phyloP scores from a whole-genome alignment of 2,113 vertebrate genomes.

The Carettochelys insculpta region DNA sequence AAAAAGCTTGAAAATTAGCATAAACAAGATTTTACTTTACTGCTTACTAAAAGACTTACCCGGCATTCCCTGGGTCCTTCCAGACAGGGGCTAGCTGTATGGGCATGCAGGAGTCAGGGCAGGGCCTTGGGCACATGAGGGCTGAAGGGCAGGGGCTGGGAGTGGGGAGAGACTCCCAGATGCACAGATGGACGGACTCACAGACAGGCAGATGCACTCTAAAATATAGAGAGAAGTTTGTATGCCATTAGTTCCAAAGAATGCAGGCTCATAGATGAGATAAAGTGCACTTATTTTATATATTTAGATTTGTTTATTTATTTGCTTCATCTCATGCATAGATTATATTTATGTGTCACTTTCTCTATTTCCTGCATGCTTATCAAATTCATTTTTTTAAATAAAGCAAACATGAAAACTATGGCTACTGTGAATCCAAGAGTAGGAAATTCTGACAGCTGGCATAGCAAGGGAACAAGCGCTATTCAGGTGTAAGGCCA shows the following conservation, averaged over 20 bases:
- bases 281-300: neutral
- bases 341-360: neutral
- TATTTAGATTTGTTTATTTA: neutral
- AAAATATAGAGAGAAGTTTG: too few relatives aligned
- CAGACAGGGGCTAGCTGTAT: too few relatives aligned
- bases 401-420: neutral
- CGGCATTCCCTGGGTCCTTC: too few relatives aligned
- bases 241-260: neutral
- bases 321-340: neutral
- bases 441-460: neutral
- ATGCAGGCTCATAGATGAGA: neutral
- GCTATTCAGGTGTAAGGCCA: too few relatives aligned
- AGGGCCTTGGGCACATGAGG: too few relatives aligned
- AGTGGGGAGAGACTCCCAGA: too few relatives aligned
- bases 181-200: too few relatives aligned
- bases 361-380: neutral
- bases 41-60: too few relatives aligned
- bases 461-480: neutral
- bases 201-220: too few relatives aligned
- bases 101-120: too few relatives aligned
- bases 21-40: neutral
- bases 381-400: neutral
- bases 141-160: too few relatives aligned
- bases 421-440: rapidly evolving
- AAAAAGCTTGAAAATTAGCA: neutral